phyloP scores from a whole-genome alignment of 92 coral and sea anemone species.

The Pocillopora grandis region DNA sequence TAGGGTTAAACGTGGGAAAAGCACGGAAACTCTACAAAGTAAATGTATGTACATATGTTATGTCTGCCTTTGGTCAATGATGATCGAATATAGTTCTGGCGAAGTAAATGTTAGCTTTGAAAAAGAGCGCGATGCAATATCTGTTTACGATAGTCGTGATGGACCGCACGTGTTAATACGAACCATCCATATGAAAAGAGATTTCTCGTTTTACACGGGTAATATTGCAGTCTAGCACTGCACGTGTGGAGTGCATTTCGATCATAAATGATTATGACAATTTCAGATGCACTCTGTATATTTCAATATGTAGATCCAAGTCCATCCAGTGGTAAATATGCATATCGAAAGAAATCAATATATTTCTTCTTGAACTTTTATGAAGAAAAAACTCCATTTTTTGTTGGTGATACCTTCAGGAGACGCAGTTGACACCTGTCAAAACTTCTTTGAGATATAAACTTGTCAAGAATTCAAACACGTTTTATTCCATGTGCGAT shows the following conservation, averaged over 20 bases:
- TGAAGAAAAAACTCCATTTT: too few species aligned
- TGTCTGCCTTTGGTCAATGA: background rate
- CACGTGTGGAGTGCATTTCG: background rate
- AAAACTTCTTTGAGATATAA: too few species aligned
- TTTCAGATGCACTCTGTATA: too few species aligned
- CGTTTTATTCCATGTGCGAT: background rate
- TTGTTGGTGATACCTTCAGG: too few species aligned
- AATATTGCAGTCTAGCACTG: constrained; percentile 3
- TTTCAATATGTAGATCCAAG: too few species aligned
- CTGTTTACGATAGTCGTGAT: too few species aligned
- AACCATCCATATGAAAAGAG: background rate
- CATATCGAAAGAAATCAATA: too few species aligned
- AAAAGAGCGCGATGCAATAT: too few species aligned
- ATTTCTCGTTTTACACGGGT: background rate
- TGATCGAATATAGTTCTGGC: background rate
- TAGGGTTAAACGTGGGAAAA: constrained; percentile 79
- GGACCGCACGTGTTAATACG: background rate
- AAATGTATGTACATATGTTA: constrained; percentile 23
- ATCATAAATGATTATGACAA: too few species aligned
- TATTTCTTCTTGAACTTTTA: too few species aligned
- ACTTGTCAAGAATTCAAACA: background rate
- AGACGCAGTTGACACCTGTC: too few species aligned
- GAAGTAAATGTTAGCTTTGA: background rate
- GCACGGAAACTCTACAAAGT: constrained; percentile 90
- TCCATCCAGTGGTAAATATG: too few species aligned